phyloP scores from a whole-genome alignment of 2,113 vertebrate species.

The Myotis lucifugus region DNA sequence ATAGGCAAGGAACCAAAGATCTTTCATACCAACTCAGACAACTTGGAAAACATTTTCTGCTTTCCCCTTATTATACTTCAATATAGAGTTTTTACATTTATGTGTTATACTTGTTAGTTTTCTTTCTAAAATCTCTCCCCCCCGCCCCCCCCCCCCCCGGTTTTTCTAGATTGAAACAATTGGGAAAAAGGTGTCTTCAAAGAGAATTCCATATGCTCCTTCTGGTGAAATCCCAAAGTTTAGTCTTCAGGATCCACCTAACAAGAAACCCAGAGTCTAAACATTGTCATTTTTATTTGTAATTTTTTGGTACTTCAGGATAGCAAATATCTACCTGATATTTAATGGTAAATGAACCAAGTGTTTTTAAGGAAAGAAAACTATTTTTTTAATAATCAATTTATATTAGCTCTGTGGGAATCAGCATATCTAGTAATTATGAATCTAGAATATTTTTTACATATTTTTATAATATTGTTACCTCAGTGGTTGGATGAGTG shows the following conservation, averaged over 20 bases:
- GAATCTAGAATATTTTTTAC: constrained; percentile 84
- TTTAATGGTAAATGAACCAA: constrained; percentile 71
- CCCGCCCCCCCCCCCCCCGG: background rate
- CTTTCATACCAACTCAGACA: background rate
- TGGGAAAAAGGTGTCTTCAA: constrained; percentile 94
- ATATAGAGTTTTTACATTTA: background rate
- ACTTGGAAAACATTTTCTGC: background rate
- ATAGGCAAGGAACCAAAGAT: background rate
- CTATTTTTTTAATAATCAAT: constrained; percentile 86
- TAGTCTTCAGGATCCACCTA: constrained; percentile 89
- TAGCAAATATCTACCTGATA: constrained; percentile 66
- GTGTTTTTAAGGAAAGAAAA: constrained; percentile 79
- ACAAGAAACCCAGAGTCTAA: constrained; percentile 94
- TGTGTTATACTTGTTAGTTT: constrained; percentile 28
- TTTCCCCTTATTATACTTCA: background rate
- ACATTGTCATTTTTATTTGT: constrained; percentile 42
- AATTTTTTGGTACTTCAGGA: constrained; percentile 62
- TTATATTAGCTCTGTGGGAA: constrained; percentile 77
- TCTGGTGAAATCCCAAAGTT: constrained; percentile 89
- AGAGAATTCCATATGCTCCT: constrained; percentile 94
- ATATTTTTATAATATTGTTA: constrained; percentile 84
- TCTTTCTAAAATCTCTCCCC: background rate
- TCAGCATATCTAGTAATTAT: constrained; percentile 79
- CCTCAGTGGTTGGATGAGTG: constrained; percentile 71
- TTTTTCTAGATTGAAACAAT: constrained; percentile 95